A percentile compares a stretch with the other conserved stretches of the same genome.
Conservation (phyloP, 2,113 vertebrate genomes). For the Atlantisia rogersi region DNA sequence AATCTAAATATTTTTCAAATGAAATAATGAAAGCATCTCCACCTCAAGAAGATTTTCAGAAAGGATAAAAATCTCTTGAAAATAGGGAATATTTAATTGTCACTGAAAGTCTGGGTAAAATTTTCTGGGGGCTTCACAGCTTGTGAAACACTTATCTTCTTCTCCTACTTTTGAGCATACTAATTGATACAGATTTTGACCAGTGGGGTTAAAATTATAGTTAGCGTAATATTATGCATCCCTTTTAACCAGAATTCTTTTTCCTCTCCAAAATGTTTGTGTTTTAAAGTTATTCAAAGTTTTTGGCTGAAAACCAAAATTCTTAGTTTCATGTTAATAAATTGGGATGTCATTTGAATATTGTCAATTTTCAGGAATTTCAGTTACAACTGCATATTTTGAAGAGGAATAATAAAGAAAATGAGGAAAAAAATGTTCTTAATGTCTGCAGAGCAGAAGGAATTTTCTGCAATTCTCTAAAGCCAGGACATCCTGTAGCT, state of each 20-base stretch:
- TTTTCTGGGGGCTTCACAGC: not conserved
- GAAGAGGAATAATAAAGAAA: not conserved
- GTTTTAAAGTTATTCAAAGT: not conserved
- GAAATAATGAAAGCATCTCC: not conserved
- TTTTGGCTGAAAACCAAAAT: not conserved
- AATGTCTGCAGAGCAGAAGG: not conserved
- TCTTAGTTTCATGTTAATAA: not conserved
- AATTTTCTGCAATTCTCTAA: not conserved
- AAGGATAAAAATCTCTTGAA: not conserved
- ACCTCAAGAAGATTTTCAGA: not conserved
- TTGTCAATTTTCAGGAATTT: not conserved
- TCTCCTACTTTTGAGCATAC: not conserved
- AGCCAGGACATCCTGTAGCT: not conserved
- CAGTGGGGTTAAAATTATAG: not conserved
- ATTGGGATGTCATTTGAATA: not conserved
- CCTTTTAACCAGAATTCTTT: not conserved
- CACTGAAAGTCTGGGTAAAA: not conserved
- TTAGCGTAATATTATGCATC: not conserved
- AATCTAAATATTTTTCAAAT: not conserved
- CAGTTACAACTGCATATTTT: not conserved
- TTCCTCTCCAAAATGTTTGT: not conserved
- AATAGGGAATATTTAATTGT: not conserved
- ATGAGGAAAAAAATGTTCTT: fast-evolving
- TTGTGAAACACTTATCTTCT: not conserved
- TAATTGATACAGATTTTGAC: not conserved